Conservation (phyloP, 2,888 invertebrate genomes). For the Sisyra nigra region DNA sequence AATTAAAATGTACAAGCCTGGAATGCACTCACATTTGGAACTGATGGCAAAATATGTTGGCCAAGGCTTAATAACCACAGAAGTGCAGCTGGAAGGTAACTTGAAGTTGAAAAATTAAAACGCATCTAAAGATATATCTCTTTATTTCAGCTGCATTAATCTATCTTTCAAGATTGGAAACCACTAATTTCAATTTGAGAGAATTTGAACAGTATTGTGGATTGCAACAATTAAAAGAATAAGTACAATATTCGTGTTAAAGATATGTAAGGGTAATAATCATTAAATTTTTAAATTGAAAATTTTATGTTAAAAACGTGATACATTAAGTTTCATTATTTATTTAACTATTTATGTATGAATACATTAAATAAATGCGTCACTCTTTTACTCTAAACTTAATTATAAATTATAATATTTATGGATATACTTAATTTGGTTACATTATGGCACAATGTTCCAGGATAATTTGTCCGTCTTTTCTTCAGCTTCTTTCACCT, state of each 20-base stretch:
- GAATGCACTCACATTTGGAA: constrained; percentile 18
- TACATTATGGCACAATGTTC: constrained; percentile 40
- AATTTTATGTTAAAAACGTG: too few relatives aligned
- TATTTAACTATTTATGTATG: too few relatives aligned
- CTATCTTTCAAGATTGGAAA: neutral
- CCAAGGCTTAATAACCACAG: constrained; percentile 15
- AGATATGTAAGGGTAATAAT: neutral
- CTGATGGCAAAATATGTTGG: constrained; percentile 20
- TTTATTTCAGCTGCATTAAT: neutral
- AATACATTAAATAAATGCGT: too few relatives aligned
- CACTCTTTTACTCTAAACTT: too few relatives aligned
- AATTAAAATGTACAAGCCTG: constrained; percentile 18
- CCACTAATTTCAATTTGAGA: neutral
- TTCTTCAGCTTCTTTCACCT: constrained; percentile 38
- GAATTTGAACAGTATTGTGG: too few relatives aligned
- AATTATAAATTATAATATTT: too few relatives aligned
- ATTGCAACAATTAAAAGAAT: neutral
- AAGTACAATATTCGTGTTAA: neutral
- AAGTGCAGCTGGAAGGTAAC: constrained; percentile 19
- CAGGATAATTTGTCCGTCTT: constrained; percentile 39
- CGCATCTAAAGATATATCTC: too few relatives aligned
- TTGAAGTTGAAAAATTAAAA: too few relatives aligned
- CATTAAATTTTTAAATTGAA: too few relatives aligned
- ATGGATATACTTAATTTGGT: too few relatives aligned
- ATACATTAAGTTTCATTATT: too few relatives aligned